Evolutionary conservation across 1,140 invertebrate genomes (phyloP), one percentile per base, ranked within the genome.

Genomic region (Acyrthosiphon pisum): DNA sequence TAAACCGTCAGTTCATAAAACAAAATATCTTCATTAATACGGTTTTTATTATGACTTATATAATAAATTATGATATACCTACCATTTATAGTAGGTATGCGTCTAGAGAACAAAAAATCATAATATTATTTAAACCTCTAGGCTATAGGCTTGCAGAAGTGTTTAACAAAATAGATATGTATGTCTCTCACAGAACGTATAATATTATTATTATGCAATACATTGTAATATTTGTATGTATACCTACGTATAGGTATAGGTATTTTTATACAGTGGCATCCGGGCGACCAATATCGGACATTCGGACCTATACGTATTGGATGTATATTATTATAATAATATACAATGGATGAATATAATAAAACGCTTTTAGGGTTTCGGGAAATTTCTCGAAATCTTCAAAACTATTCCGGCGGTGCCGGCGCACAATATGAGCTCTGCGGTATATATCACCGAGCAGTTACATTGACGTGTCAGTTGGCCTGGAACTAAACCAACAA

Each of bases 401-500:
- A 41, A 76, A 76, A 46, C 44, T 46, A 48, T 87, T 87, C 46
- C 44, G 46, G 30, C 44, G 44, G 44, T 30, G 6, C 30, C 83
- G 37, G 11, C 46, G 46, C 14, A 26, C 81, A 83, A 46, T 48
- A 46, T 87, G 86, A 46, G 86, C 30, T 14, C 35, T 44, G 84
- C 26, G 44, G n/a, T 87, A 46, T 87, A 46, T 46, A 46, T 87
- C 81, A 83, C 81, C 37, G 37, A 37, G n/a, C 37, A 41, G 86
- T 48, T 60, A 68, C 48, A 92, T 50, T 92, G 91, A 92, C 91
- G 91, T 83, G 76, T 93, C 48, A 37, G 91, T 93, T 50, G 81
- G 35, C 48, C 91, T 86, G 81, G 91, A 93, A 93, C 91, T 86
- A 86, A 93, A 93, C 81, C 81, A 86, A 86, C 76, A 86, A 93